Evolutionary conservation across 92 coral and sea anemone genomes (phyloP).

Genomic region (Phymanthus crucifer): DNA sequence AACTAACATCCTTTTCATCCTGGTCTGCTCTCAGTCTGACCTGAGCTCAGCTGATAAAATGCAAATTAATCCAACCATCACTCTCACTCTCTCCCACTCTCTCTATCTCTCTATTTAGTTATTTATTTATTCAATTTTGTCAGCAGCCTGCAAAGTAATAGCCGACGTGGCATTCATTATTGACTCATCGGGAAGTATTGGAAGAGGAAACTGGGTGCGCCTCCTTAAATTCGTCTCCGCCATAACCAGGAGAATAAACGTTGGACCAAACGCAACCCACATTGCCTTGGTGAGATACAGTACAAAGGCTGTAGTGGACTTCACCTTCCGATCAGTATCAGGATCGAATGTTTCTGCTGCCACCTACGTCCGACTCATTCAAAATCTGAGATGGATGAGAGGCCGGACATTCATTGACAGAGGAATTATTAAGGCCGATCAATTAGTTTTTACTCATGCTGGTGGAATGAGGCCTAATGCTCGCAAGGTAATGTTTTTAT

Average conservation of each 20-base stretch:
- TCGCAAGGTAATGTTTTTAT: conserved; percentile 4
- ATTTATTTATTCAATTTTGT: neutral
- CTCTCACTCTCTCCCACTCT: no score
- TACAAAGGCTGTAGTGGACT: conserved; percentile 13
- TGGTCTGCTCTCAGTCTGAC: no score
- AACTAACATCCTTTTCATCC: no score
- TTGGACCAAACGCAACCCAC: conserved; percentile 30
- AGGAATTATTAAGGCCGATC: conserved; percentile 12
- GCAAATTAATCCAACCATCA: no score
- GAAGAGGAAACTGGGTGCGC: conserved; percentile 35
- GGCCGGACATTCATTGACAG: conserved; percentile 30
- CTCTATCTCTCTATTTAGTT: neutral
- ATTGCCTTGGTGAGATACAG: conserved; percentile 33
- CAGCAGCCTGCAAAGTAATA: conserved; percentile 19
- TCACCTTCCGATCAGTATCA: conserved; percentile 7
- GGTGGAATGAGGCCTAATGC: conserved; percentile 19
- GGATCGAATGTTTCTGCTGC: neutral
- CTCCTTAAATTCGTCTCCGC: conserved; percentile 7
- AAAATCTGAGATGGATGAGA: conserved; percentile 20
- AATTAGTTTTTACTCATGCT: neutral
- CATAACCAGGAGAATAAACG: conserved; percentile 18
- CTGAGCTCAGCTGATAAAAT: no score
- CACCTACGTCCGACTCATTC: conserved; percentile 8
- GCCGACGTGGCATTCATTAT: conserved; percentile 40
- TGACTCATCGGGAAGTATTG: conserved; percentile 44